A percentile compares a stretch with the other conserved stretches of the same genome.
These are phyloP conservation scores for Lacerta viridis DNA, from an alignment of 2,797 vertebrate genomes.

Conservation along the genomic window DNA sequence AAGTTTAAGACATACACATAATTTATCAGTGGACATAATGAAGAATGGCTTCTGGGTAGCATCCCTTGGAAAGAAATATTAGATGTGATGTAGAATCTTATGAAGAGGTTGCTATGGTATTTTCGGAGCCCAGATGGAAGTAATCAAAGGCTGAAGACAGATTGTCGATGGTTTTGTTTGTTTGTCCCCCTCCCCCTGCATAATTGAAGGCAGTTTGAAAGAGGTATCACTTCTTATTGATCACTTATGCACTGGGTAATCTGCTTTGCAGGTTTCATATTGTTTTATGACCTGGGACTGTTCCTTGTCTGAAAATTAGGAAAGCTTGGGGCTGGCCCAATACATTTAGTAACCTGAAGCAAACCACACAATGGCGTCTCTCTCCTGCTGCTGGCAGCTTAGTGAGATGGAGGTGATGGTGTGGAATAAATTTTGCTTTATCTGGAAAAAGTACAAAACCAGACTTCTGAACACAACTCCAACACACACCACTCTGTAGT, in stretches of 20 bases:
- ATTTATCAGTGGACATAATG: background rate
- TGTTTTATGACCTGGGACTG: background rate
- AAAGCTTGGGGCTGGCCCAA: no score
- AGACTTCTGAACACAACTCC: no score
- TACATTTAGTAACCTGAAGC: no score
- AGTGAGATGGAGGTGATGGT: no score
- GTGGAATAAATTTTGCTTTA: no score
- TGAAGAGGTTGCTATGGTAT: background rate
- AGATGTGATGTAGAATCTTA: background rate
- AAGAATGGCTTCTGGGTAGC: background rate
- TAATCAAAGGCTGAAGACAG: conserved; percentile 8
- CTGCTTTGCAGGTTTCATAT: background rate
- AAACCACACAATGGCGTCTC: no score
- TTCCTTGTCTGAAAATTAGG: no score
- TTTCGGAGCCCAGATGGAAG: background rate
- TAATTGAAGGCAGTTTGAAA: background rate
- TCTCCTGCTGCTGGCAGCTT: no score
- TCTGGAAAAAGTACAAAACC: no score
- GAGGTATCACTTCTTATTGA: background rate
- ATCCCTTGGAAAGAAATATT: background rate
- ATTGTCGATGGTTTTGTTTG: background rate
- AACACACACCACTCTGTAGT: no score
- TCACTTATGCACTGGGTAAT: background rate
- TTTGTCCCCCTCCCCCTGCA: no score
- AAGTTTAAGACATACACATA: background rate